phyloP scores from a whole-genome alignment of 2,113 vertebrate genomes.

The Notothenia coriiceps region DNA sequence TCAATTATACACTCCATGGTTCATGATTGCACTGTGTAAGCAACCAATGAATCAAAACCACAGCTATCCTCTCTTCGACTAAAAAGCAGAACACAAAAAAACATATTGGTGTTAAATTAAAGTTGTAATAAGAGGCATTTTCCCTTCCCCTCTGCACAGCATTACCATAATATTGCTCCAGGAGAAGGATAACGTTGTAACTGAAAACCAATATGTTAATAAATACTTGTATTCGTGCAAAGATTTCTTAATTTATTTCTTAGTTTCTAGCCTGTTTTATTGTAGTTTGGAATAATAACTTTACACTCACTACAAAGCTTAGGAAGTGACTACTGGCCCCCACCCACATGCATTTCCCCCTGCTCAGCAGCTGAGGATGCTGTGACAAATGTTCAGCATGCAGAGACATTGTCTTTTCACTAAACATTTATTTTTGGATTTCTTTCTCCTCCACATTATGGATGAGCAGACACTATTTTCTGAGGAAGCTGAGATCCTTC shows the following conservation, averaged over 20 bases:
- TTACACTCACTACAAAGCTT: background rate
- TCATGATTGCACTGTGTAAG: slow-evolving; percentile 65
- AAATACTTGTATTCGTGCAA: slow-evolving; percentile 11
- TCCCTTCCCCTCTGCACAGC: slow-evolving; percentile 1
- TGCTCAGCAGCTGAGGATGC: slow-evolving; percentile 7
- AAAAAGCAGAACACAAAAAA: slow-evolving; percentile 28
- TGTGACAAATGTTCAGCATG: background rate
- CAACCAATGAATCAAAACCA: slow-evolving; percentile 67
- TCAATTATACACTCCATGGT: slow-evolving; percentile 74
- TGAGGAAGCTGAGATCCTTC: too few species aligned
- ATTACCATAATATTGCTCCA: slow-evolving; percentile 24
- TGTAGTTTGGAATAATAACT: slow-evolving; percentile 24
- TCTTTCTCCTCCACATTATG: background rate
- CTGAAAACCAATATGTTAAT: slow-evolving; percentile 26
- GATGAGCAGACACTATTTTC: too few species aligned
- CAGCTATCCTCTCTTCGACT: slow-evolving; percentile 22
- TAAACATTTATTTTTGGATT: background rate
- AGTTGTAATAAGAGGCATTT: slow-evolving; percentile 29
- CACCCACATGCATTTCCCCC: background rate
- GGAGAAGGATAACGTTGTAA: background rate
- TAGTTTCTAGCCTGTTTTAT: background rate
- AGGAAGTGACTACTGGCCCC: slow-evolving; percentile 3
- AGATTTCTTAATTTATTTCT: slow-evolving; percentile 1
- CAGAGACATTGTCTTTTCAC: background rate
- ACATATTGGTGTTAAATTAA: slow-evolving; percentile 41